Evolutionary conservation across 2,113 vertebrate genomes (phyloP).

Genomic region (Alligator mississippiensis): DNA sequence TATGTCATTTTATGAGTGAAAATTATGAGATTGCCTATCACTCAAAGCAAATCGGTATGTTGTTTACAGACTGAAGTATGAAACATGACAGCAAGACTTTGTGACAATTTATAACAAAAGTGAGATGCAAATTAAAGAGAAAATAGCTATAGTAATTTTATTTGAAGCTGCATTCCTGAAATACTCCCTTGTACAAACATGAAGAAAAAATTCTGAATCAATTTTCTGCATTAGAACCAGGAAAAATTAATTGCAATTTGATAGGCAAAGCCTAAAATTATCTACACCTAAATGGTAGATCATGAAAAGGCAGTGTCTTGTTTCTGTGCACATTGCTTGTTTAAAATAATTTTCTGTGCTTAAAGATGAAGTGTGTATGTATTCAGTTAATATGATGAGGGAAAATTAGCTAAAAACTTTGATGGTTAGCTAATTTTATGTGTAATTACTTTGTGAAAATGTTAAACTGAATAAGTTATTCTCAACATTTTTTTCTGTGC

Average conservation of each 20-base stretch:
- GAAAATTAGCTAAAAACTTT: constrained; percentile 58
- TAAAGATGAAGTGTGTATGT: constrained; percentile 38
- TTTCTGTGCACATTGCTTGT: constrained; percentile 1
- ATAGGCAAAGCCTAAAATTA: constrained; percentile 9
- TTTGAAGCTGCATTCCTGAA: constrained; percentile 15
- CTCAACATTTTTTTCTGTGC: constrained; percentile 28
- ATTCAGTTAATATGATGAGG: constrained; percentile 34
- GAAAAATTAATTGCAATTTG: constrained; percentile 15
- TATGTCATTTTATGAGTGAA: constrained; percentile 75
- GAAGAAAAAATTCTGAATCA: background rate
- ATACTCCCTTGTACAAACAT: background rate
- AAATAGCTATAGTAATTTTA: constrained; percentile 40
- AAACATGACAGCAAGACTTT: constrained; percentile 62
- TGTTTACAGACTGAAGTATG: constrained; percentile 77
- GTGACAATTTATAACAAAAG: constrained; percentile 25
- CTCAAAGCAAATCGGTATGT: constrained; percentile 53
- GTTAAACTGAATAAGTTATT: constrained; percentile 70
- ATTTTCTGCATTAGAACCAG: background rate
- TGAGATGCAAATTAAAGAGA: constrained; percentile 43
- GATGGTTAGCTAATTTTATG: constrained; percentile 65
- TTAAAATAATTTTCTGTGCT: constrained; percentile 41
- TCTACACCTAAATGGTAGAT: background rate
- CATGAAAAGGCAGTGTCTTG: background rate
- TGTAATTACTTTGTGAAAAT: constrained; percentile 71
- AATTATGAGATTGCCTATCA: constrained; percentile 68